Base-by-base conservation (phyloP, 2,888 invertebrate species). In the Eilema caniola region DNA sequence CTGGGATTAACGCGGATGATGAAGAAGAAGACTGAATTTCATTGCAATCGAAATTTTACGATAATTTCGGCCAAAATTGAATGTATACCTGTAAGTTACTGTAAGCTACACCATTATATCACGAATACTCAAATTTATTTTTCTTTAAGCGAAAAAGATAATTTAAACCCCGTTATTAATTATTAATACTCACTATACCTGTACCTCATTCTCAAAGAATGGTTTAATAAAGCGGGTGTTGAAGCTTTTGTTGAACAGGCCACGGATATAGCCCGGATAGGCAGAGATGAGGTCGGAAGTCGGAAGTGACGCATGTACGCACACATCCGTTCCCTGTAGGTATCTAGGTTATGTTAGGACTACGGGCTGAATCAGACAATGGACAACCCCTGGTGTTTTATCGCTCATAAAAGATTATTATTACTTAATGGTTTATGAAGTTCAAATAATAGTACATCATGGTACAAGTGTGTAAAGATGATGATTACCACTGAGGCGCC, bases 291-390 rank as follows among this genome's bases (percentile, higher is more conserved):
- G 64, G 61, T 20, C 16, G 68, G 74, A 37, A 16, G 8, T 11
- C 59, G 74, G 77, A 79, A 74, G 71, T 77, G 73, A 78, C 75
- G 71, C 53, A 67, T 56, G 63, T 67, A 78, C 70, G 65, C 68
- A 69, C 67, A 59, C 65, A 41, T 37, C 66, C 62, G 10, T 37
- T 8, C 16, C 14, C 24, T 33, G 57, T 53, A 23, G 1, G 31
- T 70, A 75, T 72, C 68, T 78, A 72, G 68, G 73, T 71, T 77
- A 81, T 62, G 53, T 71, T 75, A 74, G 57, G 56, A 61, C 66
- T 69, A 24, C 61, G 62, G n/a, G n/a, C 3, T n/a, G 20, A 53
- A 47, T 2, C 47, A 47, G 47, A 20, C 20, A 47, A 20, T 16
- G 20, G 47, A 47, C 20, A 47, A 47, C n/a, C 20, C 20, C 53